Conservation (phyloP, 2,113 vertebrate species). For the Sorex fumeus region DNA sequence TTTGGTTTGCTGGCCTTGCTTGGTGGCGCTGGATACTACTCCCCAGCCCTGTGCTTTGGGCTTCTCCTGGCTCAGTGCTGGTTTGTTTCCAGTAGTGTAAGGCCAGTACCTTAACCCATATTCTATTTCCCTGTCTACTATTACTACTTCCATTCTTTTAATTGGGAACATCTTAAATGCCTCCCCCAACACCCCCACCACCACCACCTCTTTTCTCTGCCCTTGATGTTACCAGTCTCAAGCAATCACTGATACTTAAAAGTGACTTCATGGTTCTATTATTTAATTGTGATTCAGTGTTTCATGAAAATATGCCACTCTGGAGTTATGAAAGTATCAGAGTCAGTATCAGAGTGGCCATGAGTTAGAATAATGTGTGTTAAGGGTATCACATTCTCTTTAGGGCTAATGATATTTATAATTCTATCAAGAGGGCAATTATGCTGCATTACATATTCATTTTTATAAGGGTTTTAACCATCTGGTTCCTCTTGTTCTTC, state of each 20-base stretch:
- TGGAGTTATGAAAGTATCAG: neutral
- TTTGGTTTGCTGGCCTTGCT: no score
- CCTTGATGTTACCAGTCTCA: neutral
- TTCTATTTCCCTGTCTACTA: neutral
- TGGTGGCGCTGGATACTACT: no score
- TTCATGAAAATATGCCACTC: neutral
- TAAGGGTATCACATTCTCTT: neutral
- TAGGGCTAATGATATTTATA: neutral
- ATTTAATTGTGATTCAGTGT: conserved; percentile 28
- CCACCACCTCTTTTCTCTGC: neutral
- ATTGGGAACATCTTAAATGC: neutral
- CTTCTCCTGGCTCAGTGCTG: neutral
- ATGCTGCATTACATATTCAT: neutral
- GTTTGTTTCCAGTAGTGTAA: no score
- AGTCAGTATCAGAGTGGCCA: neutral
- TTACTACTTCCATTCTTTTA: neutral
- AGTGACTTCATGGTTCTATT: neutral
- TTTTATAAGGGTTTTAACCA: conserved; percentile 71
- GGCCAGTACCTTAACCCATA: no score
- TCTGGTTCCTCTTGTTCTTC: conserved; percentile 71
- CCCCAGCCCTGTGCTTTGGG: no score
- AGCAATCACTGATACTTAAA: neutral
- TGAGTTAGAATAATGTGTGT: neutral
- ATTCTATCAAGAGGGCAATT: conserved; percentile 59
- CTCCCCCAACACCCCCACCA: no score